Percentiles rank a stretch among this genome's conserved stretches.
Evolutionary conservation across 2,888 invertebrate species (phyloP).

Genomic region (Priocnemis perturbator): DNA sequence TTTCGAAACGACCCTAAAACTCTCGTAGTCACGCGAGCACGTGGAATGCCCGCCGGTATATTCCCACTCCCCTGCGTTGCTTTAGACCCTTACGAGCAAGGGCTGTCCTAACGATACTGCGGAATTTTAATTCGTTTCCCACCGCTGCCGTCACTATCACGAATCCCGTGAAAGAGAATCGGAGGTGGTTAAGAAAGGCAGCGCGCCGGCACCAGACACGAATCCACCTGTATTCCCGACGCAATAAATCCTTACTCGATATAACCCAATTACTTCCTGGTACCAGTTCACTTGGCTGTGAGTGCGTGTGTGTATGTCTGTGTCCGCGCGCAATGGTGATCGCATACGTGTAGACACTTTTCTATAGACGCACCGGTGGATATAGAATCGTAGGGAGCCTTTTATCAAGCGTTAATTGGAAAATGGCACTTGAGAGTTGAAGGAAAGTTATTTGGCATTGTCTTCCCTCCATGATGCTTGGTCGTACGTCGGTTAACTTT

Average conservation of each 20-base stretch:
- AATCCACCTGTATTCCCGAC: constrained; percentile 41
- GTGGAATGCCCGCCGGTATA: constrained; percentile 44
- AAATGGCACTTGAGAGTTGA: constrained; percentile 33
- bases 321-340: background rate
- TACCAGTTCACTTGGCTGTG: too few species aligned
- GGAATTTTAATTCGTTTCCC: constrained; percentile 59
- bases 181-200: constrained; percentile 14
- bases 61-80: constrained; percentile 36
- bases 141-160: constrained; percentile 16
- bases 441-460: constrained; percentile 24
- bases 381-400: constrained; percentile 22
- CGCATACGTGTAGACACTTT: background rate
- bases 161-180: background rate
- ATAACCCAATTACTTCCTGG: constrained; percentile 40
- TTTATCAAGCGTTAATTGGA: constrained; percentile 50
- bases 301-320: too few species aligned
- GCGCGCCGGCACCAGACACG: constrained; percentile 7
- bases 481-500: background rate
- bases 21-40: constrained; percentile 52
- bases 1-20: constrained; percentile 51
- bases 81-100: constrained; percentile 24
- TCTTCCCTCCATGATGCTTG: background rate
- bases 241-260: constrained; percentile 46
- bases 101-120: constrained; percentile 49
- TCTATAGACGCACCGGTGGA: background rate